phyloP scores from a whole-genome alignment of 2,113 vertebrate genomes.

The Numida meleagris region DNA sequence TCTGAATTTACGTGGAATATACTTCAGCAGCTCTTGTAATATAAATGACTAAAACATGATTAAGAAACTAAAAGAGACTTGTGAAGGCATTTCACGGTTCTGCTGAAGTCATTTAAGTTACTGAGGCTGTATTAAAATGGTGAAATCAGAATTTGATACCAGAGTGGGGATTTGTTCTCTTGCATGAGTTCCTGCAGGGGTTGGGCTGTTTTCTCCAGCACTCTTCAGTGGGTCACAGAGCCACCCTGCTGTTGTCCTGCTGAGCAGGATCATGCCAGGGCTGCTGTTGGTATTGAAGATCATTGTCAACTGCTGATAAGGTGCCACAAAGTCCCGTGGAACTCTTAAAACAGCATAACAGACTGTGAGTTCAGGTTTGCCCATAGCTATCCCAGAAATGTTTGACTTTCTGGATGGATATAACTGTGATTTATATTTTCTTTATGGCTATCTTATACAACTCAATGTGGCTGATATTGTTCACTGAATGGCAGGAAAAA shows the following conservation, averaged over 20 bases:
- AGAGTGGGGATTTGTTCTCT: background rate
- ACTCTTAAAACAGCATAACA: background rate
- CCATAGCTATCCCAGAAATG: background rate
- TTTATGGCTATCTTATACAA: background rate
- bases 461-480: background rate
- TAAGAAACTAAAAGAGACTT: constrained; percentile 4
- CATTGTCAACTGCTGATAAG: background rate
- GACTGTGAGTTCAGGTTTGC: background rate
- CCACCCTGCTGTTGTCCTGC: background rate
- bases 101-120: background rate
- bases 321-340: background rate
- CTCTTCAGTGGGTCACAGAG: background rate
- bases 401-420: background rate
- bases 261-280: background rate
- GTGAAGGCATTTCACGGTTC: constrained; percentile 12
- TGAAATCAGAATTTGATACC: background rate
- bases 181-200: background rate
- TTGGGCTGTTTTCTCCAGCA: background rate
- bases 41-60: constrained; percentile 1
- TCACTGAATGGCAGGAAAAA: background rate
- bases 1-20: background rate
- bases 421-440: background rate
- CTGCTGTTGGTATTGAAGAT: background rate
- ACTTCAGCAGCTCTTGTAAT: constrained; percentile 6
- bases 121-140: background rate